Base-by-base conservation (phyloP, 2,888 invertebrate genomes). In the Tholera decimalis region DNA sequence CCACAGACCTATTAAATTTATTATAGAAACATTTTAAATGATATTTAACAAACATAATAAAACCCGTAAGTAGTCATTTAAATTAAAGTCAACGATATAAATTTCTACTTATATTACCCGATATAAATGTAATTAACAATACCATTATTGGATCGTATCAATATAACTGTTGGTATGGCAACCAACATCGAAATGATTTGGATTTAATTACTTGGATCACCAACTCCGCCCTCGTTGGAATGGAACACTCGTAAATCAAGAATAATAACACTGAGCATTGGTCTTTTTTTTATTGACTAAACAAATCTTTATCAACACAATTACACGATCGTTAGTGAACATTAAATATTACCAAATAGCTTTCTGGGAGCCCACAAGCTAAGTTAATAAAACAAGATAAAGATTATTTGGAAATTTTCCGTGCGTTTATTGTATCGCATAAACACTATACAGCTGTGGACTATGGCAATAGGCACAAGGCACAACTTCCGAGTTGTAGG, bases 291-390 rank as follows among this genome's bases (percentile, higher is more conserved):
- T 90, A 92, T 88, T 87, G 87, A 86, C 85, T 87, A 90, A 92
- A 93, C 93, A 92, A 93, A 93, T 90, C 89, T 92, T 93, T 92
- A 94, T 93, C 90, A 91, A 91, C 85, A 87, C 92, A 92, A 93
- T 94, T 94, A 94, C 93, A 93, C 80, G 92, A 91, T 92, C 90
- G 92, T 93, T 93, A 93, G 88, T 80, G 77, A 87, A 87, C 86
- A 88, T 90, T 88, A 90, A 87, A 90, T 87, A 89, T 86, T 83
- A 85, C 83, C 80, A 85, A 87, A 88, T 88, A 83, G 83, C 68
- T 83, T 86, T 88, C 47, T 83, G 79, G 73, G 68, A 82, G 83
- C 77, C 77, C 67, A 75, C 76, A 71, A 62, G 73, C 57, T 46
- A 44, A 47, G 37, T 20, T 20, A 13, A 43, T 51, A 62, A 60